Evolutionary conservation across 2,113 vertebrate genomes (phyloP), one percentile per base, ranked within the genome.

Genomic region (Orthonyx spaldingii): DNA sequence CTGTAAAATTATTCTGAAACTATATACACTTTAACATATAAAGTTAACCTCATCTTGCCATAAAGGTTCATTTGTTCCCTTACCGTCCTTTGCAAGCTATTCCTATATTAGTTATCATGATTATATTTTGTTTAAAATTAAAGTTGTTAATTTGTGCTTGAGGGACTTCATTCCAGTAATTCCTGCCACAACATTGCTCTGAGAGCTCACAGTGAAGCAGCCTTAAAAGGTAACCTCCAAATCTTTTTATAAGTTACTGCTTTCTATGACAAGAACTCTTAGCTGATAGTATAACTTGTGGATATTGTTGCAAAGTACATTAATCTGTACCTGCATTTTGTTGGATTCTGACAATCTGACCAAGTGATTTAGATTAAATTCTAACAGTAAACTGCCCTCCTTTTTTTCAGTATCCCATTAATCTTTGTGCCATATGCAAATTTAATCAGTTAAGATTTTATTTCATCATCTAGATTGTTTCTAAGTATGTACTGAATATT

Each of bases 391-490:
- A 47, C 35, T 89, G 65, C 22, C n/a, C 12, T 87, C n/a, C 16
- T 66, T 87, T 89, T 92, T 87, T 92, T 94, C 64, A 84, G 22
- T 84, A 56, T 59, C 27, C 27, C 52, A 96, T 94, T 76, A 89
- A 81, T 97, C 86, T 95, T 92, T 84, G 47, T 92, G 76, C 94
- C 87, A 89, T 91, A 94, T 96, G 94, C 84, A 97, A 94, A 96
- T 97, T 92, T 97, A 95, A 96, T 96, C 96, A 96, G 65, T 87
- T 84, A 91, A 95, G 72, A 87, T 96, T 95, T 91, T 87, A 91
- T 91, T 95, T 94, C 84, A 96, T 94, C 89, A 79, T 68, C 77
- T 94, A 92, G 77, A 94, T 93, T 92, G 77, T 87, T 94, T 90
- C 30, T 89, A 92, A 94, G 89, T 94, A 89, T 60, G 37, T 52